Percentiles rank a stretch among this genome's conserved stretches.
Evolutionary conservation across 2,797 vertebrate species (phyloP).

Genomic region (Hozukius guyotensis): DNA sequence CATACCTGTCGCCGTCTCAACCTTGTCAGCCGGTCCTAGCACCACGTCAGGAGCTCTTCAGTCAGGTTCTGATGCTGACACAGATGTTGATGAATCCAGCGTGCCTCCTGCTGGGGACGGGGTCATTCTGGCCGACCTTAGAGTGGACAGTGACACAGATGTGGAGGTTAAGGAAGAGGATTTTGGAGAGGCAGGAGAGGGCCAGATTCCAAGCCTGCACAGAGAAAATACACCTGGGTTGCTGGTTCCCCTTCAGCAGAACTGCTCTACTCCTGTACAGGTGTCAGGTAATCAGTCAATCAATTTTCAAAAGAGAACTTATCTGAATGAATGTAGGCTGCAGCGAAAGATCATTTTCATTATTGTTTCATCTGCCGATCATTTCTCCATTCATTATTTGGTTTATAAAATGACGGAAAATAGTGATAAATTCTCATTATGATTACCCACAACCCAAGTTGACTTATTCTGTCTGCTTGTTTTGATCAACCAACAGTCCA

Average conservation of each 20-base stretch:
- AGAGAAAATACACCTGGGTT: constrained; percentile 28
- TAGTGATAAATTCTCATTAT: neutral
- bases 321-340: neutral
- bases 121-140: neutral
- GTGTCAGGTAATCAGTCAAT: constrained; percentile 56
- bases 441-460: neutral
- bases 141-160: constrained; percentile 56
- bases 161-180: constrained; percentile 53
- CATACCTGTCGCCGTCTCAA: neutral
- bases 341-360: neutral
- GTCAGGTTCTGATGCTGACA: constrained; percentile 41
- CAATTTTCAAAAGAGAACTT: neutral
- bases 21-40: neutral
- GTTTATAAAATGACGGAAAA: neutral
- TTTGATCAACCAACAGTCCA: neutral
- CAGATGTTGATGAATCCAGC: constrained; percentile 42
- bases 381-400: neutral
- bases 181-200: neutral
- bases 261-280: constrained; percentile 73
- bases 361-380: neutral
- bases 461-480: neutral
- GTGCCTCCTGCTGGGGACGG: neutral
- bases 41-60: neutral
- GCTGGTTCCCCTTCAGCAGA: constrained; percentile 34
- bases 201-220: constrained; percentile 19